Base-by-base conservation (phyloP, 64 coral and sea anemone species). In the Pachyseris speciosa region DNA sequence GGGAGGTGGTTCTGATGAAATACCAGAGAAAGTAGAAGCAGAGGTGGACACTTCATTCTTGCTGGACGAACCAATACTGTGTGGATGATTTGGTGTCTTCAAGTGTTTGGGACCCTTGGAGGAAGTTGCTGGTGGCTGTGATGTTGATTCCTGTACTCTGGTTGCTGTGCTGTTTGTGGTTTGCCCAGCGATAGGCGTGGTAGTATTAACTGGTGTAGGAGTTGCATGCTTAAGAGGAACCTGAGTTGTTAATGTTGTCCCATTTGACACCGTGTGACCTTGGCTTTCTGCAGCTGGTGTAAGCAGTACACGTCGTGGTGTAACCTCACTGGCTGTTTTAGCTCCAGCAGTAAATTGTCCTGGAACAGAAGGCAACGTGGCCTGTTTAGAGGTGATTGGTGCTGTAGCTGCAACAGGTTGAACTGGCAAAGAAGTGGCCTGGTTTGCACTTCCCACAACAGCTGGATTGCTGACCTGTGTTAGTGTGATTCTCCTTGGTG, bases 151-250 rank as follows among this genome's bases (percentile, higher is more conserved):
- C 25, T 24, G 10, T 50, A 16, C 28, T 30, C n/a, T 7, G 6
- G 42, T 76, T 24, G 8, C 25, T 32, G 11, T 12, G 20, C 50
- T 49, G 24, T 44, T 19, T 32, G 42, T 76, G 42, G 72, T 25
- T 24, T 61, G 32, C 9, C 65, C 16, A 5, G 22, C 13, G 24
- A 27, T 31, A 25, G 63, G 22, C 13, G 27, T 66, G 25, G 48
- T 9, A 36, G 12, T 7, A 7, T 38, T 13, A 10, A 57, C 48
- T 17, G 63, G 39, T 52, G 73, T 43, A 25, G 74, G 29, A 58
- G 90, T 76, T 24, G 91, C 69, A 28, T 60, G 93, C 45, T 88
- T 95, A 42, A 78, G 93, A 10, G 52, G 51, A 27, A 43, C 45
- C 53, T 84, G 83, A 12, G 60, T 26, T 74, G 75, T 73, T 52